A percentile compares a stretch with the other conserved stretches of the same genome.
Evolutionary conservation across 2,797 vertebrate species (phyloP).

Genomic region (Acipenser transmontanus): DNA sequence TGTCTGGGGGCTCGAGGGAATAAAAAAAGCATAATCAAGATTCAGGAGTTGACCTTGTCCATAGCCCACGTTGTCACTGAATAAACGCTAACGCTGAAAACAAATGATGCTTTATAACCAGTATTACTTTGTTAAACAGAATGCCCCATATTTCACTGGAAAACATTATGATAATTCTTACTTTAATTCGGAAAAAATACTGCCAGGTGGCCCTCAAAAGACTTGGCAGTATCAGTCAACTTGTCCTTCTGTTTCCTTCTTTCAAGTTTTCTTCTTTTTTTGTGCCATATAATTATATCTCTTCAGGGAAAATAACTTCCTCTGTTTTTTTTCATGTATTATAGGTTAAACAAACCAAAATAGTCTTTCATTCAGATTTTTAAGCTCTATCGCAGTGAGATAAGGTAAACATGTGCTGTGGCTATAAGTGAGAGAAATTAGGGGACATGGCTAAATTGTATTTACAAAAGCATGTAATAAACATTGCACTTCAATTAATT

Average conservation of each 20-base stretch:
- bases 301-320: constrained; percentile 19
- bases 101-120: constrained; percentile 46
- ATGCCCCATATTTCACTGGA: constrained; percentile 19
- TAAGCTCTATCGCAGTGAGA: not conserved
- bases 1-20: constrained; percentile 74
- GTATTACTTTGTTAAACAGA: constrained; percentile 24
- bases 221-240: constrained; percentile 34
- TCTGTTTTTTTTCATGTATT: constrained; percentile 27
- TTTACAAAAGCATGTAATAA: no score
- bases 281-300: constrained; percentile 22
- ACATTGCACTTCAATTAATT: no score
- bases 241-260: constrained; percentile 32
- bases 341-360: constrained; percentile 3
- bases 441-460: no score
- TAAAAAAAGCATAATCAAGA: constrained; percentile 72
- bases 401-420: not conserved
- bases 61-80: constrained; percentile 71
- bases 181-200: constrained; percentile 16
- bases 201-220: constrained; percentile 33
- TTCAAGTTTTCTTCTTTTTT: constrained; percentile 23
- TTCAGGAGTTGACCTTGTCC: constrained; percentile 79
- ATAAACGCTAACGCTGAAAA: constrained; percentile 47
- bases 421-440: no score
- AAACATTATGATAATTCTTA: constrained; percentile 12
- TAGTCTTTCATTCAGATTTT: not conserved